Percentiles rank a stretch among this genome's conserved stretches.
These are phyloP conservation scores for Echeneis naucrates DNA, from an alignment of 2,797 vertebrate species.

Conservation along the genomic window DNA sequence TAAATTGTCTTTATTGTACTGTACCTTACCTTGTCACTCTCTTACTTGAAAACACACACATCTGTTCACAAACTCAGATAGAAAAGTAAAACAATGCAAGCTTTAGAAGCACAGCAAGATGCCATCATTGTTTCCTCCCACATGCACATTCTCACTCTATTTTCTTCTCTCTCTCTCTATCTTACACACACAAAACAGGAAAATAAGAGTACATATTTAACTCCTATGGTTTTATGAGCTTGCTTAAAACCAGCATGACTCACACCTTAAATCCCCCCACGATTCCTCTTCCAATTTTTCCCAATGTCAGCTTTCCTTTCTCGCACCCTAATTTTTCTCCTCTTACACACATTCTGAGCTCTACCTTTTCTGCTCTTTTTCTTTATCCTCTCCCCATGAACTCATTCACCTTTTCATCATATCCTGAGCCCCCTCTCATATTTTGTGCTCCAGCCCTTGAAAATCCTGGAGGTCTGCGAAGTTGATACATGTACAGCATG, in stretches of 20 bases:
- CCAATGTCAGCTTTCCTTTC: conserved; percentile 32
- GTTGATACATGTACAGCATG: conserved; percentile 34
- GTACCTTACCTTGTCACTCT: not conserved
- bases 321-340: not conserved
- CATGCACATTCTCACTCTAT: conserved; percentile 42
- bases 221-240: conserved; percentile 74
- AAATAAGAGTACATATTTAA: conserved; percentile 58
- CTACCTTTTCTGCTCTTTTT: not conserved
- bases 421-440: not conserved
- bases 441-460: not conserved
- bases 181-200: conserved; percentile 51
- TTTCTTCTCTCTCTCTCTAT: conserved; percentile 13
- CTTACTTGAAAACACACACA: not conserved
- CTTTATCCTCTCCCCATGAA: not conserved
- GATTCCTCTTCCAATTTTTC: conserved; percentile 37
- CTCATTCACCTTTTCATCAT: not conserved
- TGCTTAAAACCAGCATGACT: conserved; percentile 74
- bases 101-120: conserved; percentile 39
- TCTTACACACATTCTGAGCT: not conserved
- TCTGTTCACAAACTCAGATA: not conserved
- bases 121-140: conserved; percentile 53
- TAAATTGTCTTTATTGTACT: not conserved
- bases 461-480: not conserved
- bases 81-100: not conserved
- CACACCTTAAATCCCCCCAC: conserved; percentile 73